Evolutionary conservation across 2,113 vertebrate species (phyloP), one percentile per base, ranked within the genome.

Genomic region (Myrmophylax atrothorax): DNA sequence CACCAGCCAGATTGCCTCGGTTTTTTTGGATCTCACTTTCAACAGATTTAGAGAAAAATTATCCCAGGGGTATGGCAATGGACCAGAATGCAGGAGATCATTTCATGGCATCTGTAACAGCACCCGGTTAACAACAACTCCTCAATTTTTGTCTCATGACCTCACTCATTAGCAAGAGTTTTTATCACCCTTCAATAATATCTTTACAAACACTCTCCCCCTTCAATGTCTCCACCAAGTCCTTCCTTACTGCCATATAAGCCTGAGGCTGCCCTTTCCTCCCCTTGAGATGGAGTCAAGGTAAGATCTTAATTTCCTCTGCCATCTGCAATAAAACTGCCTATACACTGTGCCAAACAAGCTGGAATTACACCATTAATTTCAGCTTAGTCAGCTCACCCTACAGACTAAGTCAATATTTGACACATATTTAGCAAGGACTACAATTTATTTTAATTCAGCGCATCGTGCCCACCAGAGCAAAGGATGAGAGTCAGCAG

Each of bases 21-120:
- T 93, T 74, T 63, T 77, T 80, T 70, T 35, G 3, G 9, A 93
- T 83, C 58, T 79, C 74, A 73, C 89, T 95, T 96, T 80, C 75
- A 86, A 38, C 7, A 83, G 44, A 92, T 86, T 56, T 75, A 84
- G 75, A 80, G 74, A 91, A 77, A 60, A 91, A 92, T 88, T 74
- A 84, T 93, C 95, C 83, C 72, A 80, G 20, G 78, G 90, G 42
- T 67, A 94, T 91, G 92, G 95, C 93, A 94, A 75, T 6, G 33
- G 60, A 70, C 52, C 93, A 95, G 87, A 94, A 91, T 1, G 0
- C 25, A 52, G 50, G 37, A 80, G 79, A 94, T 86, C 24, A 56
- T 87, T 81, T 81, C 47, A 87, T 75, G 80, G 28, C 73, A 90
- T 84, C 85, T 86, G 16, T 67, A 97, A 94, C 4, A 81, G 72